Evolutionary conservation across 2,113 vertebrate genomes (phyloP).

Genomic region (Nibea coibor): DNA sequence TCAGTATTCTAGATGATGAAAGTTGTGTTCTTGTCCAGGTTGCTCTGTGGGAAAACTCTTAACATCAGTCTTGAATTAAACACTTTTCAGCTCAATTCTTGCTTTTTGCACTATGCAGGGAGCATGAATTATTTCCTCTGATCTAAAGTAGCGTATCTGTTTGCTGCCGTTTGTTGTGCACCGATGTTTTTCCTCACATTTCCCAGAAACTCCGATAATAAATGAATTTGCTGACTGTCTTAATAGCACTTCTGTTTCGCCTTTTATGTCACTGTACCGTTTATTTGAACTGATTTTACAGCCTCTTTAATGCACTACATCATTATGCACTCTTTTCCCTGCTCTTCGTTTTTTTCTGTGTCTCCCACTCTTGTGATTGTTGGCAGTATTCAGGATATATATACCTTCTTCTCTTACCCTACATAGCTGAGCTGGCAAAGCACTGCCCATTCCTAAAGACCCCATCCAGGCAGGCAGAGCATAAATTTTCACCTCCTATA

Average conservation of each 20-base stretch:
- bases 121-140: neutral
- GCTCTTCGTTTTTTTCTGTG: neutral
- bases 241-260: conserved; percentile 9
- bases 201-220: conserved; percentile 2
- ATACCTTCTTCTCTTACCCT: conserved; percentile 4
- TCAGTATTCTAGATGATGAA: neutral
- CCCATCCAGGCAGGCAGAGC: conserved; percentile 29
- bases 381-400: conserved; percentile 26
- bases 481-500: conserved; percentile 57
- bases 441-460: conserved; percentile 20
- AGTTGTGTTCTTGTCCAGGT: neutral
- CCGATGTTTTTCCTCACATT: neutral
- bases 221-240: conserved; percentile 6
- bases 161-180: neutral
- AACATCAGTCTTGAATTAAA: neutral
- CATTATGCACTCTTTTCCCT: neutral
- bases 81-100: neutral
- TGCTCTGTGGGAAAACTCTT: neutral
- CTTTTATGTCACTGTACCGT: conserved; percentile 1
- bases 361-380: conserved; percentile 35
- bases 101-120: neutral
- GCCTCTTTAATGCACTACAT: neutral
- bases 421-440: conserved; percentile 51
- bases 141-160: neutral
- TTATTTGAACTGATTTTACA: conserved; percentile 23